A percentile compares a stretch with the other conserved stretches of the same genome.
Conservation (phyloP, 2,113 vertebrate genomes). For the Phylloscopus trochiloides region DNA sequence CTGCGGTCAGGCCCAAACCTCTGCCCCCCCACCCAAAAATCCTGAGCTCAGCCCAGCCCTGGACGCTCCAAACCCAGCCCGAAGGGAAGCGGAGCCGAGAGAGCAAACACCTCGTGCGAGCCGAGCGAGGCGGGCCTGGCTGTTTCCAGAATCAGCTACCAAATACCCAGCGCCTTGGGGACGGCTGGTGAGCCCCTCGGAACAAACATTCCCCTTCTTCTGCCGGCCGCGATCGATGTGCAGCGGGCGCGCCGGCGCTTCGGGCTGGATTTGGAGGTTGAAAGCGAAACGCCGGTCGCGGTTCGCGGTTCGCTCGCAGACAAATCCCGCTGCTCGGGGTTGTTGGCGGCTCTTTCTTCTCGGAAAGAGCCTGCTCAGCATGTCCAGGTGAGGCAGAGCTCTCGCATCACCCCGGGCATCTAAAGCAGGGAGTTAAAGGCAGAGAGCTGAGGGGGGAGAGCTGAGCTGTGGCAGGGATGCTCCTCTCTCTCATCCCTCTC, state of each 20-base stretch:
- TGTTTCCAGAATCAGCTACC: constrained; percentile 63
- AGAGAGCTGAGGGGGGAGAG: background rate
- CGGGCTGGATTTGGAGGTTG: constrained; percentile 55
- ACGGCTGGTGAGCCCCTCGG: constrained; percentile 38
- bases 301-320: constrained; percentile 69
- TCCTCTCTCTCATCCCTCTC: background rate
- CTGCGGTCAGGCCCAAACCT: background rate
- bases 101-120: constrained; percentile 47
- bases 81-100: background rate
- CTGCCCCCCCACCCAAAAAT: background rate
- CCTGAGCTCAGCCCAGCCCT: background rate
- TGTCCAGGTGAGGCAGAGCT: constrained; percentile 28
- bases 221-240: constrained; percentile 20
- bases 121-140: constrained; percentile 3
- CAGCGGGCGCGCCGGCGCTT: background rate
- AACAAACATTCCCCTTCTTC: background rate
- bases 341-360: constrained; percentile 50
- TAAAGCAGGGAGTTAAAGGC: constrained; percentile 27
- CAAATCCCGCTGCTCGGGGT: constrained; percentile 52
- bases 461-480: background rate
- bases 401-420: constrained; percentile 1
- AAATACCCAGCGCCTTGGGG: constrained; percentile 61
- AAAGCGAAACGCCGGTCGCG: constrained; percentile 24
- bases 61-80: background rate
- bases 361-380: constrained; percentile 27